Conservation (phyloP, 2,888 invertebrate genomes). For the Spicauda simplicius region DNA sequence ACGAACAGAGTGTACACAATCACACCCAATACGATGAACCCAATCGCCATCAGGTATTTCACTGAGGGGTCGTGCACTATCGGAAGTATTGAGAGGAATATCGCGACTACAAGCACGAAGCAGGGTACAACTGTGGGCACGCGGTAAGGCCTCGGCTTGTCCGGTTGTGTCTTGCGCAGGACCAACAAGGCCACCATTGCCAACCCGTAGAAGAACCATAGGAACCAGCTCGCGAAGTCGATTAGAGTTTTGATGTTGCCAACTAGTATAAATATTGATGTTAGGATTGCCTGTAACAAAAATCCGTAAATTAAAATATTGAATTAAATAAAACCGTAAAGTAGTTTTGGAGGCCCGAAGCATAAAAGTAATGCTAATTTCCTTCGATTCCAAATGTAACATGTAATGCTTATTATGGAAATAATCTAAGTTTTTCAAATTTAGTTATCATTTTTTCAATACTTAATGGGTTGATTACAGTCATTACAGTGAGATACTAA, state of each 20-base stretch:
- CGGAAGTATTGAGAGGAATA: conserved; percentile 90
- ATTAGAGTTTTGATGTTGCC: conserved; percentile 91
- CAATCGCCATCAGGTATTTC: conserved; percentile 90
- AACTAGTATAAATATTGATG: conserved; percentile 88
- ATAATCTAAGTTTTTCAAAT: too few relatives aligned
- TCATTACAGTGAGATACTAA: conserved; percentile 49
- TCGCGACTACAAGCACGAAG: conserved; percentile 88
- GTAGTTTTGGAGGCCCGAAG: too few relatives aligned
- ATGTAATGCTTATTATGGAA: too few relatives aligned
- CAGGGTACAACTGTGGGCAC: conserved; percentile 90
- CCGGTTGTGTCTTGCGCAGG: conserved; percentile 88
- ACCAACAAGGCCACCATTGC: conserved; percentile 92
- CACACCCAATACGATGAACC: conserved; percentile 89
- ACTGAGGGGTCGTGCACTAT: conserved; percentile 90
- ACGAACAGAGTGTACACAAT: conserved; percentile 90
- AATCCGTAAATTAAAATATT: conserved; percentile 5
- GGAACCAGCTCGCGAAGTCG: conserved; percentile 94
- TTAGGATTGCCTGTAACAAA: conserved; percentile 86
- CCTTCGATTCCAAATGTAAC: too few relatives aligned
- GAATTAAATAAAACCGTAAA: too few relatives aligned
- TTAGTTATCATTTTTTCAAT: too few relatives aligned
- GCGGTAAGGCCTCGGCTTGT: conserved; percentile 89
- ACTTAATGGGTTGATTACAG: background rate
- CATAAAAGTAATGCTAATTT: too few relatives aligned
- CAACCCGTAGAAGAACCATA: conserved; percentile 94